Percentiles rank a stretch among this genome's conserved stretches.
Evolutionary conservation across 2,888 invertebrate species (phyloP).

Genomic region (Chorisops tibialis): DNA sequence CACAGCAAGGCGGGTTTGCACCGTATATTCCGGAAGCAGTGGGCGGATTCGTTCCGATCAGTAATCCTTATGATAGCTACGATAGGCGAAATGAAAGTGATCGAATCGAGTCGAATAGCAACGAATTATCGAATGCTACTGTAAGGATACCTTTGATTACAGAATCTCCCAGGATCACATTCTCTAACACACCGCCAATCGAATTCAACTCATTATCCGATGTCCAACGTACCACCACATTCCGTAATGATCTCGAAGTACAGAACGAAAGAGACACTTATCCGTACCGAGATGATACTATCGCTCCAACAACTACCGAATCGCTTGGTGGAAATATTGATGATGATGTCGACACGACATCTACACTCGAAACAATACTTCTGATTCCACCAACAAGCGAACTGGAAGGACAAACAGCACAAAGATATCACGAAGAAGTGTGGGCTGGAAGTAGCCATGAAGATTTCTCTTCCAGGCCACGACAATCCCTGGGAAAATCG

Average conservation of each 20-base stretch:
- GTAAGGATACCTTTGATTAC: constrained; percentile 4
- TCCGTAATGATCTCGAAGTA: not conserved
- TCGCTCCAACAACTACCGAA: not conserved
- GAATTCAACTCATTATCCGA: not conserved
- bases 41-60: constrained; percentile 71
- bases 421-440: not conserved
- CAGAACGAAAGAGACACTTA: not conserved
- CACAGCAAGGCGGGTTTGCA: constrained; percentile 73
- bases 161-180: not conserved
- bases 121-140: not conserved
- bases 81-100: not conserved
- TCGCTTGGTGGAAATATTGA: not conserved
- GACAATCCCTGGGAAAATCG: constrained; percentile 54
- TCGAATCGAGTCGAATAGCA: constrained; percentile 36
- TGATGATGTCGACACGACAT: constrained; percentile 33
- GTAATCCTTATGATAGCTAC: constrained; percentile 51
- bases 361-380: constrained; percentile 49
- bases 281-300: not conserved
- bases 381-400: constrained; percentile 51
- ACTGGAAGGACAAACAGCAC: constrained; percentile 36
- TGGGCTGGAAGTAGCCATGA: constrained; percentile 28
- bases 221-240: not conserved
- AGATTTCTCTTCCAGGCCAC: constrained; percentile 36
- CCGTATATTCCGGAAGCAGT: constrained; percentile 68
- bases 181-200: not conserved